Evolutionary conservation across 2,113 vertebrate genomes (phyloP), one percentile per base, ranked within the genome.

Genomic region (Tychaedon coryphoeus): DNA sequence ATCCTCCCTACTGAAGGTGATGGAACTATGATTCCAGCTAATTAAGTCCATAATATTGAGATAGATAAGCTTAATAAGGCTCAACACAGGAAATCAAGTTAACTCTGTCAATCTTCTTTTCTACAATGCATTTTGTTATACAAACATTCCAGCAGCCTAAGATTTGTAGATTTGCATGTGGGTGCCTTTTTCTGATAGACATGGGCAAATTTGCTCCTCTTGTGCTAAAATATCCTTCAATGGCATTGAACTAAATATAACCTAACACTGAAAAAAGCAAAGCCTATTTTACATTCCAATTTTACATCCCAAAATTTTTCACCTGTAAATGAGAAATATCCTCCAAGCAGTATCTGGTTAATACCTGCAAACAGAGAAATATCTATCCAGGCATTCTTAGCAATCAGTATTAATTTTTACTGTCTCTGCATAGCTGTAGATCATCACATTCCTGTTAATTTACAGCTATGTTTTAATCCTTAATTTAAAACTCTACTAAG

Each of bases 21-120:
- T 95, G 90, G 95, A 96, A 96, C 65, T 88, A 86, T 19, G 25
- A 96, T 95, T 96, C 61, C 75, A 95, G 86, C 29, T 96, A 97
- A 97, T 97, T 97, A 96, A 87, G 62, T 93, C 84, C 64, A 45
- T 84, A 86, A 66, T 90, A 94, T 78, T 92, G 93, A 95, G 82
- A 93, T 31, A 70, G 80, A 93, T 51, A 84, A 76, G 88, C 48
- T 93, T 96, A 96, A 96, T 96, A 97, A 96, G 60, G 86, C 71
- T 86, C 84, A 92, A 67, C 87, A 83, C 60, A 47, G 58, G 51
- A 58, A 95, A 94, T 92, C 81, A 92, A 92, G 84, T 94, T 96
- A 96, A 92, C 43, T 51, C 79, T 94, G 92, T 90, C 95, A 95
- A 74, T 96, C 90, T 95, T 70, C 40, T 94, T 91, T 80, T 42